These are phyloP conservation scores for Leptinotarsa texana DNA, from an alignment of 1,140 invertebrate genomes.

Conservation along the genomic window DNA sequence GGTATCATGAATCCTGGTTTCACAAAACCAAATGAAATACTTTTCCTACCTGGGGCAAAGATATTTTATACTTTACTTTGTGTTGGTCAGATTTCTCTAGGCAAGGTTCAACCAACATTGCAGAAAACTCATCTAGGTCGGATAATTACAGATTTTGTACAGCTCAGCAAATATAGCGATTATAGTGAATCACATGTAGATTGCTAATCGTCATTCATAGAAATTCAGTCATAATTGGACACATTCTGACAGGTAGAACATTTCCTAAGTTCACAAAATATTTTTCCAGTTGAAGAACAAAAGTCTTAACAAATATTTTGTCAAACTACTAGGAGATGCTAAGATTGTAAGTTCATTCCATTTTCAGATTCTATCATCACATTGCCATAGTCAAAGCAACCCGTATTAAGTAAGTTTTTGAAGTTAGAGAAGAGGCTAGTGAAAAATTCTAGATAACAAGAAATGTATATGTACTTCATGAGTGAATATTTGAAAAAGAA, in stretches of 20 bases:
- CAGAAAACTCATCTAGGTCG: constrained; percentile 50
- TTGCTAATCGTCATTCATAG: not conserved
- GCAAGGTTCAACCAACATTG: constrained; percentile 33
- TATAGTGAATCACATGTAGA: no score
- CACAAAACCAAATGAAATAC: constrained; percentile 31
- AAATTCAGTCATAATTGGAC: not conserved
- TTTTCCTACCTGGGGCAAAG: constrained; percentile 46
- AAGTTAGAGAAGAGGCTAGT: not conserved
- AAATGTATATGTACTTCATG: not conserved
- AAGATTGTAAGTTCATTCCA: not conserved
- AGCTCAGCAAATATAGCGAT: not conserved
- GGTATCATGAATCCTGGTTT: constrained; percentile 15
- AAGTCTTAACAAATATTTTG: not conserved
- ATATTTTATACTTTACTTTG: constrained; percentile 47
- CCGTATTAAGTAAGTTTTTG: not conserved
- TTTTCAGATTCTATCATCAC: not conserved
- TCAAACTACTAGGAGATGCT: not conserved
- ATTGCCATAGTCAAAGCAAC: not conserved
- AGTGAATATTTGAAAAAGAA: constrained; percentile 5
- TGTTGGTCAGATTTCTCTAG: constrained; percentile 41
- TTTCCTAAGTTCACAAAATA: not conserved
- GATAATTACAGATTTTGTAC: constrained; percentile 32
- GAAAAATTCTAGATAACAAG: no score
- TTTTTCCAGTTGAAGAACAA: not conserved
- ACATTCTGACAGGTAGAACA: not conserved